Base-by-base conservation (phyloP, 2,797 vertebrate genomes). In the Hipposideros larvatus region DNA sequence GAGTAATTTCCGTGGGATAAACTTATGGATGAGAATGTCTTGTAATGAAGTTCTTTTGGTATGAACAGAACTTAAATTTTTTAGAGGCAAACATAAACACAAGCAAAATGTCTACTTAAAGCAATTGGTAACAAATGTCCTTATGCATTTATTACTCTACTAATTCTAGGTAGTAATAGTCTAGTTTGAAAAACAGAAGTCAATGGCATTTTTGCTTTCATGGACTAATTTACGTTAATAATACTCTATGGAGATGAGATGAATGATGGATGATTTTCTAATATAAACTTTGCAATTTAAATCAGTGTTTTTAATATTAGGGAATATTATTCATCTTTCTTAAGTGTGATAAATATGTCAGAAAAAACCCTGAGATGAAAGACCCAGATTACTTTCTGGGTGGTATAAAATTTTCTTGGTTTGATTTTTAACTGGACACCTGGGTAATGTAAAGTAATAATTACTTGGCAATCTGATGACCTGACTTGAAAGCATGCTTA, bases 261-360 rank as follows among this genome's bases (percentile, higher is more conserved):
- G 28, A 80, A 93, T 65, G 14, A 55, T 34, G n/a, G 7, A 57
- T 84, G 59, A 66, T 85, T 94, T 57, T 71, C 11, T 51, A 87
- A 80, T 61, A 59, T n/a, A 63, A 71, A 28, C 2, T 87, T 87
- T 93, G 37, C 16, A 91, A 70, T 66, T 87, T 63, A 91, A 77
- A 75, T 83, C 8, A 10, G 21, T 84, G 2, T 48, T 92, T 94
- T 65, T 83, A 87, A 73, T 41, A 53, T 75, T 82, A 77, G 13
- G 31, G 13, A 46, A 51, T 55, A 59, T 46, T 71, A 79, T 7
- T 53, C 16, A 66, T 37, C 37, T 74, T 87, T 91, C 79, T 61
- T 51, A 34, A 87, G 22, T 65, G 6, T 48, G 66, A 73, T 83
- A 91, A 96, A 53, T 31, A 90, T 61, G 16, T 57, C 46, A 83